Evolutionary conservation across 2,797 vertebrate genomes (phyloP).

Genomic region (Arctocebus calabarensis): DNA sequence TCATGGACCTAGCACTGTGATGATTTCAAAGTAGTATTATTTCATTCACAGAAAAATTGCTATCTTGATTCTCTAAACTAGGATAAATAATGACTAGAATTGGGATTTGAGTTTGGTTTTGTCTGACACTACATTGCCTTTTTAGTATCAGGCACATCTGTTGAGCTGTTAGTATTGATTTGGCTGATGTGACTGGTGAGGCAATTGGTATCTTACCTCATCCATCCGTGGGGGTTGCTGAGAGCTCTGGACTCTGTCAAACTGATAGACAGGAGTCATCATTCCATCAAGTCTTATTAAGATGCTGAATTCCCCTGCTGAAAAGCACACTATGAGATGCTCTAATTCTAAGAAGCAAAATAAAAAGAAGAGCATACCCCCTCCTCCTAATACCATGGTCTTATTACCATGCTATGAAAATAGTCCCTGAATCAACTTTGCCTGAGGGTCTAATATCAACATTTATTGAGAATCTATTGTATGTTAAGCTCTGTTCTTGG

Average conservation of each 20-base stretch:
- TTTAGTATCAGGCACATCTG: not conserved
- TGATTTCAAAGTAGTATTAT: conserved; percentile 7
- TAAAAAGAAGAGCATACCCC: not conserved
- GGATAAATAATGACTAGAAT: not conserved
- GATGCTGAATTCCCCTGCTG: not conserved
- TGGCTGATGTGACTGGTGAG: not conserved
- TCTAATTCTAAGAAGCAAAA: conserved; percentile 24
- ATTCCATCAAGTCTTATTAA: not conserved
- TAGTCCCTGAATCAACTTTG: not conserved
- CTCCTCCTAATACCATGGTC: not conserved
- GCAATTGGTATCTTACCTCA: not conserved
- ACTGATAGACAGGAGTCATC: not conserved
- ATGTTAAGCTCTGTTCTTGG: not conserved
- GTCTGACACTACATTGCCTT: not conserved
- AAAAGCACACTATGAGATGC: not conserved
- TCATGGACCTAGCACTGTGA: not conserved
- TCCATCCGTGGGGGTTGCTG: not conserved
- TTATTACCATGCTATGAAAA: not conserved
- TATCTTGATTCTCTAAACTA: not conserved
- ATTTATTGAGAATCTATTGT: not conserved
- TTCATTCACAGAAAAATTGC: not conserved
- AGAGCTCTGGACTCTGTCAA: not conserved
- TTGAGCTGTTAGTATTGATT: not conserved
- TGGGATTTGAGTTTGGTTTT: conserved; percentile 10
- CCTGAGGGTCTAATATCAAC: not conserved